These are phyloP conservation scores for Saccostrea cuccullata DNA, from an alignment of 1,140 invertebrate genomes.

Conservation along the genomic window DNA sequence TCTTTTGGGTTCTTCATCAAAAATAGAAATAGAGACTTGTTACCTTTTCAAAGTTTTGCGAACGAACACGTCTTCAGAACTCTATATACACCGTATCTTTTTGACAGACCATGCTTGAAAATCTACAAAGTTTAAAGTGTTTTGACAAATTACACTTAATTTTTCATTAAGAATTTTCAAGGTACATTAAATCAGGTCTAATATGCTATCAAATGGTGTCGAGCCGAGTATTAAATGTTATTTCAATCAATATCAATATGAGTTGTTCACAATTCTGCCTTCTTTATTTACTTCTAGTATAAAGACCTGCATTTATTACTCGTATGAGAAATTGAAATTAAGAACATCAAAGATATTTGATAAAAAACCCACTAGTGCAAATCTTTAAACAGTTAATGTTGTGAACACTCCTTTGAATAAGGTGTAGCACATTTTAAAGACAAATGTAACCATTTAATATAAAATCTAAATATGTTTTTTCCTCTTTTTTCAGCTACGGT, in stretches of 20 bases:
- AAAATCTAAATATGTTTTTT: constrained; percentile 22
- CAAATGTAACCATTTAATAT: not conserved
- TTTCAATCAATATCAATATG: constrained; percentile 18
- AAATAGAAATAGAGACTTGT: not conserved
- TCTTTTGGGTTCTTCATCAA: constrained; percentile 10
- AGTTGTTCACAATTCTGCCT: constrained; percentile 13
- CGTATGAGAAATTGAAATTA: constrained; percentile 28
- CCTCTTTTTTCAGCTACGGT: constrained; percentile 66
- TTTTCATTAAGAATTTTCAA: constrained; percentile 32
- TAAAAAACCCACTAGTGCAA: not conserved
- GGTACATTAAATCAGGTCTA: constrained; percentile 24
- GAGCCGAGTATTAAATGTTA: not conserved
- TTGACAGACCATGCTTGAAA: constrained; percentile 20
- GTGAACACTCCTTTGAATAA: not conserved
- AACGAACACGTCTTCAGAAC: not conserved
- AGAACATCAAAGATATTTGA: constrained; percentile 32
- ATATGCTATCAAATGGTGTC: not conserved
- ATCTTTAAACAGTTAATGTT: constrained; percentile 22
- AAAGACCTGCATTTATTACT: constrained; percentile 19
- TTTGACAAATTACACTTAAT: constrained; percentile 20
- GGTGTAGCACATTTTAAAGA: not conserved
- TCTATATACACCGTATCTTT: not conserved
- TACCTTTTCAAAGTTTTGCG: not conserved
- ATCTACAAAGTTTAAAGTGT: constrained; percentile 5
- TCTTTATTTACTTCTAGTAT: not conserved